These are phyloP conservation scores for Rousettus madagascariensis DNA, from an alignment of 2,797 vertebrate species.

Conservation along the genomic window DNA sequence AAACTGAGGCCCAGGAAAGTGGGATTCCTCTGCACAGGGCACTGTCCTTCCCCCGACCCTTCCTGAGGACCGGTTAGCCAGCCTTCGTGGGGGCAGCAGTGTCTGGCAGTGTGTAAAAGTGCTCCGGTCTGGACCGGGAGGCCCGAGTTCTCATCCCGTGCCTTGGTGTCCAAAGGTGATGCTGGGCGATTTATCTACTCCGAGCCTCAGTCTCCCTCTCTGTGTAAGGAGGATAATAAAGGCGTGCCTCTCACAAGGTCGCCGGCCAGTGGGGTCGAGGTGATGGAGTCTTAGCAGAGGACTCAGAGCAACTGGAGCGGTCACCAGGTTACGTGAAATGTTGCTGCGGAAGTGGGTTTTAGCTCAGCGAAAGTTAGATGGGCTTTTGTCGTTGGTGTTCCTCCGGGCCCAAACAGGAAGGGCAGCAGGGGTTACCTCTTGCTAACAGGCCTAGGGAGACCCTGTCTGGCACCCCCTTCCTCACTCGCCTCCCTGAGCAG, in stretches of 20 bases:
- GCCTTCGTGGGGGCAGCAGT: not conserved
- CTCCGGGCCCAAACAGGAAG: not conserved
- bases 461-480: not conserved
- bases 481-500: accelerated
- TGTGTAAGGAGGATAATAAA: not conserved
- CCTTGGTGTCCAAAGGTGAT: not conserved
- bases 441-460: not conserved
- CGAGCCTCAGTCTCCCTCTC: not conserved
- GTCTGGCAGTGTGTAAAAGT: not conserved
- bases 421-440: not conserved
- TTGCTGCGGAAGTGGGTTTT: not conserved
- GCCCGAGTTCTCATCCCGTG: not conserved
- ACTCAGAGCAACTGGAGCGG: no score
- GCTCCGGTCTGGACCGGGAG: not conserved
- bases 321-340: not conserved
- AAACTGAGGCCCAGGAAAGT: not conserved
- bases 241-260: not conserved
- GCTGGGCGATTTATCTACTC: not conserved
- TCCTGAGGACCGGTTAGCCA: not conserved
- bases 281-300: no score
- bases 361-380: not conserved
- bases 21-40: not conserved
- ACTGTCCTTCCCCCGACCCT: no score
- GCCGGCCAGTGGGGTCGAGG: not conserved
- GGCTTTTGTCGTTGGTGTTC: not conserved